Evolutionary conservation across 1,140 invertebrate genomes (phyloP).

Genomic region (Cydia splendana): DNA sequence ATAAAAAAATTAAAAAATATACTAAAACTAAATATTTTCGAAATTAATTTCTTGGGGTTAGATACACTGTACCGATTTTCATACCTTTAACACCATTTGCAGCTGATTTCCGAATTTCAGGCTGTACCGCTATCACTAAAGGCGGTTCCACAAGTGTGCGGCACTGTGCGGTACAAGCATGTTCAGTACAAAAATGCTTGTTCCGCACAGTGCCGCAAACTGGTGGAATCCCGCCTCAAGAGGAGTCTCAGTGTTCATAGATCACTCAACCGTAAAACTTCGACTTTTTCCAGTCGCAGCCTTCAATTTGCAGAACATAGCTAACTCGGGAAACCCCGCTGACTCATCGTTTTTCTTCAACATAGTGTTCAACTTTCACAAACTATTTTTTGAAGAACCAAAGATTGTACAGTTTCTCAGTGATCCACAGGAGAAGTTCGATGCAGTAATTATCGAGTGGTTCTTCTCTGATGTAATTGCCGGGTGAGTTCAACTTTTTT

Average conservation of each 20-base stretch:
- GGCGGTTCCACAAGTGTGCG: too few species aligned
- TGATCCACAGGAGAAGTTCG: conserved; percentile 58
- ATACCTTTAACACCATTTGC: too few species aligned
- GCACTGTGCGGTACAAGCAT: too few species aligned
- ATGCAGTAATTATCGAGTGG: conserved; percentile 61
- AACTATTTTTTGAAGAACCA: conserved; percentile 42
- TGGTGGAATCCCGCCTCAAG: too few species aligned
- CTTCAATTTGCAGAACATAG: conserved; percentile 49
- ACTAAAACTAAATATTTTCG: too few species aligned
- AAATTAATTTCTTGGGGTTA: too few species aligned
- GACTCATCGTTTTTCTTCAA: conserved; percentile 44
- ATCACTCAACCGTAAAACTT: neutral
- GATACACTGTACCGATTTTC: too few species aligned
- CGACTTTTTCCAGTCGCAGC: conserved; percentile 41
- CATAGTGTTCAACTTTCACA: conserved; percentile 44
- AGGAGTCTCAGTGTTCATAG: neutral
- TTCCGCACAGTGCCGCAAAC: too few species aligned
- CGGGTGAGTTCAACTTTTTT: conserved; percentile 47
- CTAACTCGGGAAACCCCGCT: conserved; percentile 43
- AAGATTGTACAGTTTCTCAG: conserved; percentile 43
- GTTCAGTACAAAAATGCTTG: too few species aligned
- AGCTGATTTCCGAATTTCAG: too few species aligned
- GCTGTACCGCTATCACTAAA: too few species aligned
- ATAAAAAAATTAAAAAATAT: too few species aligned
- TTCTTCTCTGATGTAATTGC: conserved; percentile 54